Evolutionary conservation across 2,797 vertebrate genomes (phyloP), one percentile per base, ranked within the genome.

Genomic region (Vespertilio murinus): DNA sequence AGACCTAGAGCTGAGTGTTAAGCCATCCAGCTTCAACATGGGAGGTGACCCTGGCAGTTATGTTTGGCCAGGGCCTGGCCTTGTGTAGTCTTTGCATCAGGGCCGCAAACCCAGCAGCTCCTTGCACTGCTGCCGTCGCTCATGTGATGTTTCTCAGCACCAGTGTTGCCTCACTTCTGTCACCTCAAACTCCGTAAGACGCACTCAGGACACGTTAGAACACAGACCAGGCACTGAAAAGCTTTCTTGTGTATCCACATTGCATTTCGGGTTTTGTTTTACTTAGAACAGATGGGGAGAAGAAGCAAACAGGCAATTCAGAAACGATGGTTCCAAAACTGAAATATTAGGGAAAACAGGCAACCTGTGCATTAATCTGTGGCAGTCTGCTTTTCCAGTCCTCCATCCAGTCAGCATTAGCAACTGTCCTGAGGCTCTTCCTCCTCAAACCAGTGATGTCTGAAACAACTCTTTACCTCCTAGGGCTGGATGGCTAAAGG

Each of bases 401-500:
- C 52, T 38, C 75, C 65, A 20, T 92, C 80, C 82, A 94, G 93
- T 90, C 87, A 85, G 86, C 95, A 87, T 91, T 47, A 78, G 93
- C n/a, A n/a, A n/a, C 69, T 65, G 6, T 94, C 93, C 83, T 45
- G 45, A 30, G 81, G 16, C 38, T 84, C 92, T 95, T 96, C 75
- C 92, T 94, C 38, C 79, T 86, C 35, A 47, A 95, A 97, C 95
- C 85, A 94, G 96, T 95, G 90, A 78, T 61, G 92, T 94, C 81
- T 95, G 93, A 80, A 95, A 38, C 3, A 42, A 61, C 59, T n/a
- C 79, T 88, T 67, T 61, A 59, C 54, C 52, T 70, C 74, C 73
- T 45, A 47, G n/a, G 77, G 65, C 38, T 80, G 22, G 23, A 71
- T 25, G 70, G 75, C 81, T 80, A 89, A 69, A 93, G 77, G 86